A percentile compares a stretch with the other conserved stretches of the same genome.
Conservation (phyloP, 2,888 invertebrate genomes). For the Choristoneura rosaceana region DNA sequence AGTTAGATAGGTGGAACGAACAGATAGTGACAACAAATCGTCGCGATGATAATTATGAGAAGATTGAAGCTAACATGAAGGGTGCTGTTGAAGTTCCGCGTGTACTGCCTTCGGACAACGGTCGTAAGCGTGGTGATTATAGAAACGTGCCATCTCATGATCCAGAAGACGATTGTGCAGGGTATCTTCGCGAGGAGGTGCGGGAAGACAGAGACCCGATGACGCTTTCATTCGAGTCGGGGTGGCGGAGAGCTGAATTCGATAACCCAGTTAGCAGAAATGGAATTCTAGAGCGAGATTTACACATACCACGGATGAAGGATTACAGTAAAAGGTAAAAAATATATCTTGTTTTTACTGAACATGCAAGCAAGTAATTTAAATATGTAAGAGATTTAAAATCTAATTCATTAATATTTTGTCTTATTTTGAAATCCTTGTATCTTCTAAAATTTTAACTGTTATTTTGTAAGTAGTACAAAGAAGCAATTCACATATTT, state of each 20-base stretch:
- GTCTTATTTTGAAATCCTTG: too few species aligned
- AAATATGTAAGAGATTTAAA: background rate
- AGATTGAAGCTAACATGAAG: slow-evolving; percentile 90
- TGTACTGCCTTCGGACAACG: slow-evolving; percentile 65
- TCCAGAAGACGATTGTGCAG: slow-evolving; percentile 86
- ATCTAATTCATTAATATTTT: too few species aligned
- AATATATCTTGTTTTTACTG: background rate
- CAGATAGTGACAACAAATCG: slow-evolving; percentile 80
- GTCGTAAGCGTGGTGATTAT: slow-evolving; percentile 88
- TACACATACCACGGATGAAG: slow-evolving; percentile 88
- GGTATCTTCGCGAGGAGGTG: slow-evolving; percentile 67
- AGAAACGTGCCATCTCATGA: slow-evolving; percentile 90
- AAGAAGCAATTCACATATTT: too few species aligned
- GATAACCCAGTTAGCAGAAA: slow-evolving; percentile 59
- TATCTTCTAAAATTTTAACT: too few species aligned
- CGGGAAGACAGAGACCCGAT: slow-evolving; percentile 62
- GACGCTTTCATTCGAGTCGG: slow-evolving; percentile 65
- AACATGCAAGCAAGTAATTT: too few species aligned
- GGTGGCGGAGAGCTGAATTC: slow-evolving; percentile 68
- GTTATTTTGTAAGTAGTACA: too few species aligned
- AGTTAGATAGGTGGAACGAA: slow-evolving; percentile 81
- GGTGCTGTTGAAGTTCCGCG: slow-evolving; percentile 70
- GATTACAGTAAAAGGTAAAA: slow-evolving; percentile 86
- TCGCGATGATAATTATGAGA: slow-evolving; percentile 89
- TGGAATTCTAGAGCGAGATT: slow-evolving; percentile 79